Percentiles rank a stretch among this genome's conserved stretches.
Evolutionary conservation across 2,888 invertebrate genomes (phyloP).

Genomic region (Agonum fuliginosum): DNA sequence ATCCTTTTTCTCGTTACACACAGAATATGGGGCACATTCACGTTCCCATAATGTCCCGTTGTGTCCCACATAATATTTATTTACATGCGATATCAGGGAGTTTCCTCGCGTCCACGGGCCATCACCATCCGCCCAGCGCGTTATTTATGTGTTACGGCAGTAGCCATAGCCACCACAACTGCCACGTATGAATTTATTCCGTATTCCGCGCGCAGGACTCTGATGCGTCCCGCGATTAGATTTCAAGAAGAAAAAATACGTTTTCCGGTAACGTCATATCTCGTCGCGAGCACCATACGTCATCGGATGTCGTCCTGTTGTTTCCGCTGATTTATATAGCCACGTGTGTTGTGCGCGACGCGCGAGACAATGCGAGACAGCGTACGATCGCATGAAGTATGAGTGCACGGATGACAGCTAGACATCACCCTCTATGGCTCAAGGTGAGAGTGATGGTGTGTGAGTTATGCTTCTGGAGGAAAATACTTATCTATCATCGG

Average conservation of each 20-base stretch:
- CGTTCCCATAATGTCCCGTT: too few relatives aligned
- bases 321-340: conserved; percentile 51
- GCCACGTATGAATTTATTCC: conserved; percentile 48
- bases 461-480: too few relatives aligned
- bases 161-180: conserved; percentile 6
- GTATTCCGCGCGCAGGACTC: conserved; percentile 41
- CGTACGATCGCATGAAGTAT: too few relatives aligned
- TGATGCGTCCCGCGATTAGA: conserved; percentile 53
- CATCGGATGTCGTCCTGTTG: conserved; percentile 50
- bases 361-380: neutral
- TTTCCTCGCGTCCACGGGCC: conserved; percentile 7
- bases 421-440: too few relatives aligned
- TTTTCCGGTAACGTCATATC: conserved; percentile 50
- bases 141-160: conserved; percentile 19
- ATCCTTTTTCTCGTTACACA: too few relatives aligned
- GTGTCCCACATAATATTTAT: neutral
- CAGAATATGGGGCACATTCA: too few relatives aligned
- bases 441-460: too few relatives aligned
- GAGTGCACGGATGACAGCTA: too few relatives aligned
- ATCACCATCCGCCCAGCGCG: conserved; percentile 8
- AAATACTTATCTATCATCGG: too few relatives aligned
- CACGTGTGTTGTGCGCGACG: neutral
- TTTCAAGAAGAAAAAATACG: conserved; percentile 52
- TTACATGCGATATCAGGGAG: conserved; percentile 26
- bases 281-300: conserved; percentile 45